Conservation (phyloP, 2,113 vertebrate genomes). For the Pampusana beccarii region DNA sequence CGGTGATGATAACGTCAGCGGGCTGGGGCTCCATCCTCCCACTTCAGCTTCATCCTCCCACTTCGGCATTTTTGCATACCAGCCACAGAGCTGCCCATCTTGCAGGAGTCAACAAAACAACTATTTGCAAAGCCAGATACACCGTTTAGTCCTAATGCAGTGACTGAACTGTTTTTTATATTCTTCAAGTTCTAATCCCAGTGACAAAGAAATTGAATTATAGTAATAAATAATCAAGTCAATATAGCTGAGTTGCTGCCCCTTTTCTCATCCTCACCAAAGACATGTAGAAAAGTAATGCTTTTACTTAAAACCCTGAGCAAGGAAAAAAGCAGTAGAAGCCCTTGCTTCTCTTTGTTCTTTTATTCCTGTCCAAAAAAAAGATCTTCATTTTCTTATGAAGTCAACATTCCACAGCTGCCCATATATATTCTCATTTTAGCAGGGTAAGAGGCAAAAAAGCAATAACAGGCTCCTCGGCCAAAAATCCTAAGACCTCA, state of each 20-base stretch:
- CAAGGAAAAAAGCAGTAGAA: not conserved
- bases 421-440: not conserved
- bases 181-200: not conserved
- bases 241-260: not conserved
- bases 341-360: not conserved
- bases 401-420: not conserved
- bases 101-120: not conserved
- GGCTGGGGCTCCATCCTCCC: not conserved
- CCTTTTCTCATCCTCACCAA: not conserved
- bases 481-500: not conserved
- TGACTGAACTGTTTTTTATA: not conserved
- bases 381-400: not conserved
- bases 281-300: not conserved
- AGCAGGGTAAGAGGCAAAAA: not conserved
- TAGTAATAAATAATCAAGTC: not conserved
- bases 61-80: not conserved
- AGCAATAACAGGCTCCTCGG: not conserved
- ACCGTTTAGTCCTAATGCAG: not conserved
- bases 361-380: not conserved
- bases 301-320: not conserved
- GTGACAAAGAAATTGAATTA: not conserved
- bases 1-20: accelerated
- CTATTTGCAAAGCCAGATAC: not conserved
- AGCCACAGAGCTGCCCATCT: not conserved
- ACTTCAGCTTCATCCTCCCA: not conserved